A percentile compares a stretch with the other conserved stretches of the same genome.
Evolutionary conservation across 2,888 invertebrate genomes (phyloP).

Genomic region (Spialia ferax): DNA sequence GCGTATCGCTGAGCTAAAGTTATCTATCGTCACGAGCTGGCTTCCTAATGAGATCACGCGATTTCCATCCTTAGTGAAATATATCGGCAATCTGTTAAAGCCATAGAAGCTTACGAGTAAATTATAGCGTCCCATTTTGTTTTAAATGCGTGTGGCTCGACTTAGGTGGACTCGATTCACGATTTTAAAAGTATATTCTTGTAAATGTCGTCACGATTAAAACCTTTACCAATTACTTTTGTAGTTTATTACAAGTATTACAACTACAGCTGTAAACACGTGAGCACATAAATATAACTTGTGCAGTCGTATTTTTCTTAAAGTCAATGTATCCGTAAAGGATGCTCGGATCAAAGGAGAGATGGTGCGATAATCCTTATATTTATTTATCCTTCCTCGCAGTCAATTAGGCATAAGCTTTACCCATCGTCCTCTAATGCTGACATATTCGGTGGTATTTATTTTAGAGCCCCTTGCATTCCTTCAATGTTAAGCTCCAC

Average conservation of each 20-base stretch:
- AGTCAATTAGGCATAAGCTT: constrained; percentile 69
- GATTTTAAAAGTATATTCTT: not conserved
- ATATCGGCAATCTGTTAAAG: constrained; percentile 11
- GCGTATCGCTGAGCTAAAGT: constrained; percentile 20
- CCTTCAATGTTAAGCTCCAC: constrained; percentile 60
- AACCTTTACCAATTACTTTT: not conserved
- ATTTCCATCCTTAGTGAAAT: constrained; percentile 19
- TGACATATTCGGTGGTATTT: constrained; percentile 64
- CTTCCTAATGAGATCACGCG: constrained; percentile 39
- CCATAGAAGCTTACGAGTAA: not conserved
- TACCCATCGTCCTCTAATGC: constrained; percentile 55
- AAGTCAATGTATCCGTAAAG: constrained; percentile 32
- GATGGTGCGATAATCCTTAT: constrained; percentile 78
- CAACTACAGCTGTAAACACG: constrained; percentile 34
- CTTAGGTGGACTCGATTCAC: not conserved
- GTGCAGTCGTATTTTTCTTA: constrained; percentile 29
- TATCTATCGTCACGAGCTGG: constrained; percentile 31
- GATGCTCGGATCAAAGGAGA: constrained; percentile 56
- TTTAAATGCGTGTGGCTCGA: not conserved
- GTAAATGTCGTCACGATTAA: not conserved
- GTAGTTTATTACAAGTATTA: not conserved
- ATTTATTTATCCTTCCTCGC: constrained; percentile 71
- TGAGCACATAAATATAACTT: constrained; percentile 25
- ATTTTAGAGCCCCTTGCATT: constrained; percentile 61
- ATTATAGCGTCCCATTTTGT: constrained; percentile 10